Evolutionary conservation across 1,140 invertebrate species (phyloP), one percentile per base, ranked within the genome.

Genomic region (Anastrepha ludens): DNA sequence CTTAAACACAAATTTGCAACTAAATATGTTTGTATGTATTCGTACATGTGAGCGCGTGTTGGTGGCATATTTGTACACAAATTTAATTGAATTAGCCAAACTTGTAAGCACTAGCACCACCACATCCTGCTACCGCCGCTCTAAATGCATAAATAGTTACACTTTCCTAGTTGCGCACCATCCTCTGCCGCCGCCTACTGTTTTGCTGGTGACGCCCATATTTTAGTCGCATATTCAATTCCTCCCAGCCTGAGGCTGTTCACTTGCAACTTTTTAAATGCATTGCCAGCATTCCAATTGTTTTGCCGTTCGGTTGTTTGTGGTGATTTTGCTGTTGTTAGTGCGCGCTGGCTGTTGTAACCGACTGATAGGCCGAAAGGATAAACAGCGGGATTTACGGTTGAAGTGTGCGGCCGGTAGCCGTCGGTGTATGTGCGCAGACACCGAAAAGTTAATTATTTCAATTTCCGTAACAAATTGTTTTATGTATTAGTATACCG

Each of bases 361-460:
- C 44, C 74, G 7, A n/a, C 6, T 81, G 17, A 81, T 81, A 81
- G 74, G 47, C 74, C 9, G 47, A 20, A 8, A 29, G 47, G 47
- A 55, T 81, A 81, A 81, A 55, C 47, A 55, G 47, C 17, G 47
- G 47, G 15, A 81, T 55, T 50, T 81, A 55, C 47, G n/a, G 74
- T 55, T 81, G 41, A 81, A 74, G 15, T 41, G 47, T 47, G 41
- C 41, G 15, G 44, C 11, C 4, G 4, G 39, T 74, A 74, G 17
- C 9, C 29, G 47, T n/a, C 8, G 47, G 15, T 55, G 74, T n/a
- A 62, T 62, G 13, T 55, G 5, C 55, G 74, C n/a, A 81, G 74
- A 81, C 74, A 81, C 47, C 74, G 55, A 81, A 81, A 81, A 81
- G 74, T 81, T 81, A 81, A 81, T 81, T 81, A 81, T 81, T 81